Base-by-base conservation (phyloP, 2,888 invertebrate genomes). In the Tridacna gigas region DNA sequence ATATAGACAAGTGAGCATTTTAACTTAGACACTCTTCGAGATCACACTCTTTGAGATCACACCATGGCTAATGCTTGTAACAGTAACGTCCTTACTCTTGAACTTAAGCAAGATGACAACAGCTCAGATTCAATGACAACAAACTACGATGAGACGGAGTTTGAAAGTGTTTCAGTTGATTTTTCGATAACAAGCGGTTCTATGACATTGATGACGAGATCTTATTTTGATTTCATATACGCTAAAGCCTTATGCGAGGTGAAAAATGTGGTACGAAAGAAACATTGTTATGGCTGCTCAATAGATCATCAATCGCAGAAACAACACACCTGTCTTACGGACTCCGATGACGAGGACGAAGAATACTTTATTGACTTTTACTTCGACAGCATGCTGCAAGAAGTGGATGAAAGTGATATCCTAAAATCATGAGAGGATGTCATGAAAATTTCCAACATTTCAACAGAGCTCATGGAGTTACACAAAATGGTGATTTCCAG, bases 181-280 rank as follows among this genome's bases (percentile, higher is more conserved):
- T 77, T 67, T 28, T 81, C 25, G n/a, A 73, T 25, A 3, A 47
- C 28, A 47, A 47, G 18, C n/a, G 45, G 48, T 15, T 37, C n/a
- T 9, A 73, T 28, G 28, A 45, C 45, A 45, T 45, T 67, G 26
- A 11, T 67, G 67, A 74, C 74, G 75, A 51, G 63, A 7, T 82
- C 77, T n/a, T 74, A 81, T 51, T 81, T 81, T 66, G 74, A 82
- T 26, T 82, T 82, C 47, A 48, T 82, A 20, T 82, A 77, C 67
- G 77, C 82, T 11, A 82, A 82, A 73, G 77, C 82, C 11, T 28
- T 82, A 26, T 5, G 37, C 65, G 74, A 60, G 25, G 74, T 77
- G n/a, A 77, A 77, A 61, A 51, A 28, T 28, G 22, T 26, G n/a
- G 60, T 48, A 15, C 25, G 76, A 18, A 77, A 47, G 22, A 77